Base-by-base conservation (phyloP, 2,797 vertebrate genomes). In the Eleutherodactylus coqui region DNA sequence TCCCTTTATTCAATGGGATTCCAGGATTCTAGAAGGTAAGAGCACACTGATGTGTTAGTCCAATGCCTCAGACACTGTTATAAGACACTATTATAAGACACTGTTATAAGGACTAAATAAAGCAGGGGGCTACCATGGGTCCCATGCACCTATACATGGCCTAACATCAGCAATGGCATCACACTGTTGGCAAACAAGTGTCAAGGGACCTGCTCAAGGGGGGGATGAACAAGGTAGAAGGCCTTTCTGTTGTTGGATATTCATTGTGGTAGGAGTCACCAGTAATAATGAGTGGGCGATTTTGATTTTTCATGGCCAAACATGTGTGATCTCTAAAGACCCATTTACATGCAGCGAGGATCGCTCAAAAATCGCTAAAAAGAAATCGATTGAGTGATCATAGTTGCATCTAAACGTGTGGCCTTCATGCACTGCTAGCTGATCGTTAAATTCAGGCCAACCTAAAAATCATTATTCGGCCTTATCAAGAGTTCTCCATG, bases 1-100 rank as follows among this genome's bases (percentile, higher is more conserved):
- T 98, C 96, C 0, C 94, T 99, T 34, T 99, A 98, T 90, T 98
- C 97, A 2, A 97, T 98, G 96, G 98, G 98, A 67, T 99, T 99
- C 93, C 93, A 97, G 91, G 96, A 97, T 83, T 98, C 97, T 60
- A 95, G 96, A 91, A 97, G 96, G 97, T 98, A 69, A 82, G 80
- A n/a, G n/a, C 45, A 70, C 3, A 24, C 6, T 6, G 19, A 21
- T 53, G 21, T 8, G 21, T 55, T 55, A 21, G 51, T 55, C 51
- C 51, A 24, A 58, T n/a, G 8, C 58, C 27, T 2, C n/a, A 29
- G n/a, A n/a, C 27, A 27, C n/a, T 27, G 10, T 13, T 60, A 60
- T 60, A 13, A 62, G 27, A 4, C n/a, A n/a, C n/a, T n/a, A n/a
- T n/a, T n/a, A 11, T 17, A 51, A 6, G 21, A 3, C 19, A 21